A percentile compares a stretch with the other conserved stretches of the same genome.
phyloP scores from a whole-genome alignment of 2,888 invertebrate species.

The Rhodophaea formosa region DNA sequence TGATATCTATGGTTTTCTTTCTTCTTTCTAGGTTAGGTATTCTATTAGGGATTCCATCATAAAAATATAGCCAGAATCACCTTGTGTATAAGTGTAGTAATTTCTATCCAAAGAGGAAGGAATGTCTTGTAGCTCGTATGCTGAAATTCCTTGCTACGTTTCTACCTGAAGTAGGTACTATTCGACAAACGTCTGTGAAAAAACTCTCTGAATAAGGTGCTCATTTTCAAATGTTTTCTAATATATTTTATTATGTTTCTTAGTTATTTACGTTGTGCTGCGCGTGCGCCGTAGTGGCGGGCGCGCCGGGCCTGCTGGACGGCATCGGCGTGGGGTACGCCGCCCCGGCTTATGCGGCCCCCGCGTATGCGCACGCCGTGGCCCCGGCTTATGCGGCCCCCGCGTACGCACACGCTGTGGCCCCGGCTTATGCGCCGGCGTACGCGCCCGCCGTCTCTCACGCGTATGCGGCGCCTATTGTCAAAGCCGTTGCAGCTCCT shows the following conservation, averaged over 20 bases:
- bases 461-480: slow-evolving; percentile 29
- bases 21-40: too few relatives aligned
- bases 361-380: slow-evolving; percentile 31
- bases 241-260: slow-evolving; percentile 13
- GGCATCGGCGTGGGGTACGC: slow-evolving; percentile 36
- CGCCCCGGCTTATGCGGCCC: slow-evolving; percentile 28
- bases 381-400: slow-evolving; percentile 29
- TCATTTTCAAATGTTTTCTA: background rate
- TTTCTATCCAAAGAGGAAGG: too few relatives aligned
- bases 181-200: too few relatives aligned
- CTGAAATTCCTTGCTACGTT: too few relatives aligned
- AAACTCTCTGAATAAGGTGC: too few relatives aligned
- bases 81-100: too few relatives aligned
- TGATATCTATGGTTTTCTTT: too few relatives aligned
- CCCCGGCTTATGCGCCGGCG: slow-evolving; percentile 31
- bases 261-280: slow-evolving; percentile 66
- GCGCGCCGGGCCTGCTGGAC: slow-evolving; percentile 55
- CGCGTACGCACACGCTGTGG: slow-evolving; percentile 26
- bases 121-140: too few relatives aligned
- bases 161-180: too few relatives aligned
- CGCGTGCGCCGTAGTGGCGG: slow-evolving; percentile 61
- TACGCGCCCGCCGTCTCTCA: slow-evolving; percentile 29
- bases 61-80: too few relatives aligned
- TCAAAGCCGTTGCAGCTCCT: slow-evolving; percentile 50
- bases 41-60: too few relatives aligned